Base-by-base conservation (phyloP, 2,797 vertebrate genomes). In the Crocidura indochinensis region DNA sequence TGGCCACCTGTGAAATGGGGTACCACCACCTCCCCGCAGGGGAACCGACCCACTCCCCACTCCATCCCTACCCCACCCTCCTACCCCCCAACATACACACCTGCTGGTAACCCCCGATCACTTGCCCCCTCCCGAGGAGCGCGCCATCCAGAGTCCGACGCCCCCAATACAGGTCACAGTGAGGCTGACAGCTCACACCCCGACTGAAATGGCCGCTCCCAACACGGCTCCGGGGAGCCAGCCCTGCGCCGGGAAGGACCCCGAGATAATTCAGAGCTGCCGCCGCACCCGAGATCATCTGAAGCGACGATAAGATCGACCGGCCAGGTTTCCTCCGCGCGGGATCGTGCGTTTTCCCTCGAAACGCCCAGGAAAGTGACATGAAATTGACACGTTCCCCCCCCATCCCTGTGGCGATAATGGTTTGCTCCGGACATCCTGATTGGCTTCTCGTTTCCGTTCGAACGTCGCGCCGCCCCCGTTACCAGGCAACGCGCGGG, bases 381-480 rank as follows among this genome's bases (percentile, higher is more conserved):
- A 80, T 81, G 75, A 91, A 51, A n/a, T 0, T 31, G 73, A 60
- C 56, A 31, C 71, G 8, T 71, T 31, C 81, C 84, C 82, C 75
- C 46, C 84, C 84, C 82, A 31, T 31, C 75, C 12, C 9, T 68
- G 10, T 0, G 51, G 10, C 74, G 24, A 46, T 60, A 91, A 97
- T 97, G 96, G 96, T 97, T 96, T 95, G 94, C 86, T 86, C 96
- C 95, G 94, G 96, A 96, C 88, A 87, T 96, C 87, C 95, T 92
- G 94, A 96, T 96, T 96, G 96, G 95, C n/a, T 92, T 84, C 53
- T 87, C 80, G 88, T 73, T 93, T 96, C 95, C 95, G 89, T 96
- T 97, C 94, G 94, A 97, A 96, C 92, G 67, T 81, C 94, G 96
- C 94, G 96, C 94, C 24, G 84, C 88, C 68, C 0, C 4, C 11